Base-by-base conservation (phyloP, 53 echinoderm and acorn worm genomes). In the Actinopyga echinites region DNA sequence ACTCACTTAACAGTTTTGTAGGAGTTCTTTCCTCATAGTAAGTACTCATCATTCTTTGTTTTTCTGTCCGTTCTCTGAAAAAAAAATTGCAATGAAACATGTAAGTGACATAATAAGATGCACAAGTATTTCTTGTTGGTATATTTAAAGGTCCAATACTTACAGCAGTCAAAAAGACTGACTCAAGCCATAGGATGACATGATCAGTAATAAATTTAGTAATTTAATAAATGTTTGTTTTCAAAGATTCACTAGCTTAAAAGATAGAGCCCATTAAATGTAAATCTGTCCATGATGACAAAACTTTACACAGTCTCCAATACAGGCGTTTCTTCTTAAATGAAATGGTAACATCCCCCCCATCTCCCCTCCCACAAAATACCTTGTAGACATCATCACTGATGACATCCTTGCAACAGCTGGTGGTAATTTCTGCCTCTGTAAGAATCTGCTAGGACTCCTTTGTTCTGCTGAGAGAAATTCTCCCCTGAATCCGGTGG, bases 401-500 rank as follows among this genome's bases (percentile, higher is more conserved):
- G 91, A 90, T 6, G 95, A 95, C 95, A 95, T 95, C 68, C 91
- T 93, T 87, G 93, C 89, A 53, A 95, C 85, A 0, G 91, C 82
- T 12, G 93, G 89, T 6, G 93, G 93, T 45, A 95, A 79, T 34
- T 42, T 71, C 44, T 21, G 71, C 52, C 79, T 89, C 2, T 56
- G 83, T 10, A 90, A 90, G 38, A 64, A 79, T 40, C 79, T 77
- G 1, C 78, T 89, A 11, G 90, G 65, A 4, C 83, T 83, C 25
- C 90, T 63, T n/a, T 90, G 71, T 64, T 89, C 91, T 2, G 71
- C 13, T 10, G 28, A 71, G 3, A 71, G 44, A 21, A 71, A 71
- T 13, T 71, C 44, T 40, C 40, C 40, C 36, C 71, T 23, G 28
- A 25, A 71, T 6, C 42, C 34, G 4, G 45, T 44, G 49, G 49